Conservation (phyloP, 2,888 invertebrate species). For the Tachystola acroxantha region DNA sequence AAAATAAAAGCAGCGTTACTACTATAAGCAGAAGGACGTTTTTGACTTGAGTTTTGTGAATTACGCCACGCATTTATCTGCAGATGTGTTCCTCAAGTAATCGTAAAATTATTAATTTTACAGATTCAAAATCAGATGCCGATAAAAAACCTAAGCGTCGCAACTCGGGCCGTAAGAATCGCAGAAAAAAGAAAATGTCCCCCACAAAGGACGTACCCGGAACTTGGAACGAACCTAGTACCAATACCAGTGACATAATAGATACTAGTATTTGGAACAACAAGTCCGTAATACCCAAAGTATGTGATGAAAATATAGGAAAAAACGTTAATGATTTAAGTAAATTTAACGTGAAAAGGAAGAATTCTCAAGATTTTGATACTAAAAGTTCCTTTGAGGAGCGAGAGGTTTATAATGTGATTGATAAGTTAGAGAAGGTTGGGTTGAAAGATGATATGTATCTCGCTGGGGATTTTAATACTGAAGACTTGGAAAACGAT, state of each 20-base stretch:
- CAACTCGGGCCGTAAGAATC: slow-evolving; percentile 50
- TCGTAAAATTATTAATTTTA: too few relatives aligned
- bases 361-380: slow-evolving; percentile 12
- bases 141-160: slow-evolving; percentile 53
- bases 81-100: too few relatives aligned
- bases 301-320: slow-evolving; percentile 42
- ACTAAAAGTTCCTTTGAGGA: slow-evolving; percentile 23
- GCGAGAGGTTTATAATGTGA: slow-evolving; percentile 41
- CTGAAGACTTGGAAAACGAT: slow-evolving; percentile 53
- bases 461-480: slow-evolving; percentile 50
- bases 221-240: slow-evolving; percentile 15
- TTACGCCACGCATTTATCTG: too few relatives aligned
- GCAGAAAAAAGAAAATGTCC: slow-evolving; percentile 56
- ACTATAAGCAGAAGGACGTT: too few relatives aligned
- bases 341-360: slow-evolving; percentile 22
- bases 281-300: slow-evolving; percentile 28
- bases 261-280: slow-evolving; percentile 30
- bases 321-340: slow-evolving; percentile 60
- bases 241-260: slow-evolving; percentile 4
- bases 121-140: slow-evolving; percentile 33
- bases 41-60: too few relatives aligned
- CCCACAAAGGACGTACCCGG: slow-evolving; percentile 40
- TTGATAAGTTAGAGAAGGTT: slow-evolving; percentile 59
- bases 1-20: slow-evolving; percentile 3
- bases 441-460: slow-evolving; percentile 59